These are phyloP conservation scores for Denticeps clupeoides DNA, from an alignment of 2,797 vertebrate species.

Conservation along the genomic window DNA sequence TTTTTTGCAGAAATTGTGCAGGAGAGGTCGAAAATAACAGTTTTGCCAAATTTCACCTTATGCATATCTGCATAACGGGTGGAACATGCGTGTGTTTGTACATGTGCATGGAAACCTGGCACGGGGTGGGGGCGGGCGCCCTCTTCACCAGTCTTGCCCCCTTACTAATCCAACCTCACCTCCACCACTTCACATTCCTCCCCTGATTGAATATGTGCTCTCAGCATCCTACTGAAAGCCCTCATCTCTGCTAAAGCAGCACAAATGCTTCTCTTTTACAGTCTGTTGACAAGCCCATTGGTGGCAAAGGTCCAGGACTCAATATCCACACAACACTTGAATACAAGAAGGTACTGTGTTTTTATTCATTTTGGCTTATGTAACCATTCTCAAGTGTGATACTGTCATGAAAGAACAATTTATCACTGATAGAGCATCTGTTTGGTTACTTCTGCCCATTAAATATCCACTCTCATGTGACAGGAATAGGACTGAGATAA, in stretches of 20 bases:
- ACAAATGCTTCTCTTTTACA: conserved; percentile 40
- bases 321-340: conserved; percentile 46
- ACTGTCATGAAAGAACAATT: background rate
- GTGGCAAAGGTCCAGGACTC: conserved; percentile 43
- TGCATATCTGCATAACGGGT: background rate
- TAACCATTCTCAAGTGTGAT: too few species aligned
- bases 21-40: background rate
- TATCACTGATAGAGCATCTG: too few species aligned
- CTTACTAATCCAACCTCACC: conserved; percentile 13
- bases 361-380: conserved; percentile 1
- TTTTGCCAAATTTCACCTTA: conserved; percentile 4
- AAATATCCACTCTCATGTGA: too few species aligned
- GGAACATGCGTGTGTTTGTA: background rate
- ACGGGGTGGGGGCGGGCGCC: background rate
- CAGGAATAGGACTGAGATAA: too few species aligned
- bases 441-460: too few species aligned
- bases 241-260: too few species aligned
- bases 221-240: conserved; percentile 14
- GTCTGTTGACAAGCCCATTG: conserved; percentile 41
- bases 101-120: background rate
- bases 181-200: conserved; percentile 15
- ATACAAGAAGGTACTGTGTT: conserved; percentile 47
- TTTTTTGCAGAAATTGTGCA: background rate
- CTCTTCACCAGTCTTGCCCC: background rate
- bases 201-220: conserved; percentile 15